Percentiles rank a stretch among this genome's conserved stretches.
Conservation (phyloP, 2,888 invertebrate species). For the Calephelis perditalis region DNA sequence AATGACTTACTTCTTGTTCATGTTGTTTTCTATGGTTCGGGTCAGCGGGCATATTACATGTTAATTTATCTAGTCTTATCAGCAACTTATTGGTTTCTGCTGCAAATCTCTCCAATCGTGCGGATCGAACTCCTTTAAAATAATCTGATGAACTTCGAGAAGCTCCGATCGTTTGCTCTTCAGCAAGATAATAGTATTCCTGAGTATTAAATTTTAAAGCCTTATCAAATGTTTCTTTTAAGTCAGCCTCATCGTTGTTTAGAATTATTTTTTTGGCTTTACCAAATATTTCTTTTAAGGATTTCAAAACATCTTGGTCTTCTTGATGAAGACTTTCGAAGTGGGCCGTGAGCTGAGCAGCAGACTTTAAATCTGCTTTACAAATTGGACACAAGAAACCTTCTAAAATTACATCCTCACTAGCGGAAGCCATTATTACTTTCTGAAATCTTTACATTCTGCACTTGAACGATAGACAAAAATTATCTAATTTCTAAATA, state of each 20-base stretch:
- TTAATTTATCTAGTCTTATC: conserved; percentile 93
- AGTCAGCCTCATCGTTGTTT: conserved; percentile 84
- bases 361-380: conserved; percentile 91
- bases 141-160: conserved; percentile 83
- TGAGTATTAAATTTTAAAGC: conserved; percentile 64
- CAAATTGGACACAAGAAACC: conserved; percentile 98
- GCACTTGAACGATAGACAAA: neutral
- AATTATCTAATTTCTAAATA: no score
- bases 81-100: conserved; percentile 97
- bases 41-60: conserved; percentile 87
- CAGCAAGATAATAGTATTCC: conserved; percentile 50
- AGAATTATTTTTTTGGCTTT: conserved; percentile 94
- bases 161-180: conserved; percentile 81
- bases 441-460: conserved; percentile 24
- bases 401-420: conserved; percentile 85
- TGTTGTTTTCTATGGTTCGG: conserved; percentile 85
- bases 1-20: conserved; percentile 78
- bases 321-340: conserved; percentile 94
- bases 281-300: conserved; percentile 89
- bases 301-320: conserved; percentile 89
- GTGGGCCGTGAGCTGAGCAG: conserved; percentile 89
- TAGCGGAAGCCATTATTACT: conserved; percentile 54
- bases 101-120: conserved; percentile 89
- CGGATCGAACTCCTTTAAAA: conserved; percentile 83
- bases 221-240: conserved; percentile 77